Evolutionary conservation across 2,888 invertebrate species (phyloP), one percentile per base, ranked within the genome.

Genomic region (Alentia gelatinosa): DNA sequence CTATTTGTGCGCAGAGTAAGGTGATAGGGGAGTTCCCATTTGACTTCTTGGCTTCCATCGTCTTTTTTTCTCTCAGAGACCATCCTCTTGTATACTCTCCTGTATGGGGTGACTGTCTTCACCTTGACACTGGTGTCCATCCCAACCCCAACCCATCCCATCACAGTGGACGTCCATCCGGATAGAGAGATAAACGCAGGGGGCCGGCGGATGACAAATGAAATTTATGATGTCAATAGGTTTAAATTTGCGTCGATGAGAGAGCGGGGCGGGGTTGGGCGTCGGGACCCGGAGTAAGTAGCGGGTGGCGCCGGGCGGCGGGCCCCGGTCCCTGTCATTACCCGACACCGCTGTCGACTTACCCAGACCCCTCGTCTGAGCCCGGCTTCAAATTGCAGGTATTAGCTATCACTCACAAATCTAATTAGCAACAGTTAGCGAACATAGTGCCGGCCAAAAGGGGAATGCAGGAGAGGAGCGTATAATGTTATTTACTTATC

Each of bases 221-320:
- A 40, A 83, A 83, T 83, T 83, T 83, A 83, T 83, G 83, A 83
- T 83, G 83, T 1, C 83, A 83, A 83, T 83, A 83, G 83, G 83
- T 83, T 83, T 30, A 40, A 40, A 40, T 83, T 37, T 35, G 39
- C 39, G 4, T 15, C 39, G 26, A 83, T 83, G 40, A 83, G 40
- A 40, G 37, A 19, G 83, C 83, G 39, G 37, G 23, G 35, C 1
- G 83, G 83, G 5, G 15, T 7, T 12, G 40, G 83, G 83, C 83
- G 83, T 83, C 40, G 83, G 26, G 35, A 4, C 37, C 37, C 37
- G 23, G 39, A 5, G 30, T 68, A 83, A 83, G 40, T 5, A 39
- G 83, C 23, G 5, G 83, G 83, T 83, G n/a, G 40, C 35, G 33
- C 23, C 39, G 83, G 39, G 39, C 4, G 39, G 37, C 35, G 7